Conservation (phyloP, 2,888 invertebrate genomes). For the Callyntrura guangdongensis region DNA sequence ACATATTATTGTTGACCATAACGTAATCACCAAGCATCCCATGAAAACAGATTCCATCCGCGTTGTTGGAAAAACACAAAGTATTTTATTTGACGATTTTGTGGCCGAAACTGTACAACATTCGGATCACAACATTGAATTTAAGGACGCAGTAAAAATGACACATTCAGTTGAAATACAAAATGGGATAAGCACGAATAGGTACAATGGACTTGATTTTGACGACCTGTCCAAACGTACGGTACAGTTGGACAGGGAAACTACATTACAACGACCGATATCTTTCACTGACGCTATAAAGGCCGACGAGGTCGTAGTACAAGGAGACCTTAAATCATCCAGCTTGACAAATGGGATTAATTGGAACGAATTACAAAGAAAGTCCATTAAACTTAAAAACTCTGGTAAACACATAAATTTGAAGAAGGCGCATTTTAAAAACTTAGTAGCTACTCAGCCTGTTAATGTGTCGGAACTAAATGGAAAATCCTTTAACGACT, state of each 20-base stretch:
- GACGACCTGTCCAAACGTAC: slow-evolving; percentile 8
- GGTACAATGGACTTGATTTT: slow-evolving; percentile 64
- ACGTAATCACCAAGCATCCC: slow-evolving; percentile 33
- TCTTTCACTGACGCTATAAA: slow-evolving; percentile 8
- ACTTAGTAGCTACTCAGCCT: slow-evolving; percentile 21
- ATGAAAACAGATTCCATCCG: slow-evolving; percentile 45
- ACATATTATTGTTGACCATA: slow-evolving; percentile 59
- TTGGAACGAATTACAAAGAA: slow-evolving; percentile 60
- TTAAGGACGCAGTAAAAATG: slow-evolving; percentile 44
- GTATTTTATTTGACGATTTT: neutral
- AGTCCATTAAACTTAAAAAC: slow-evolving; percentile 70
- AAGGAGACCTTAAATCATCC: slow-evolving; percentile 42
- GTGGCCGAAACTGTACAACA: neutral
- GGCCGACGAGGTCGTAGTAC: slow-evolving; percentile 12
- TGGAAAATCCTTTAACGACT: slow-evolving; percentile 70
- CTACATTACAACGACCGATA: neutral
- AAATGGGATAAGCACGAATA: slow-evolving; percentile 39
- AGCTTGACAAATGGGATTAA: slow-evolving; percentile 55
- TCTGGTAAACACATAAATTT: neutral
- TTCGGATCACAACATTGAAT: slow-evolving; percentile 27
- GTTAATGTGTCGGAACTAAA: slow-evolving; percentile 68
- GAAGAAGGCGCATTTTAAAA: slow-evolving; percentile 56
- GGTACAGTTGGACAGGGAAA: neutral
- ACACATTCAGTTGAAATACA: slow-evolving; percentile 48
- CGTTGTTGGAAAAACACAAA: slow-evolving; percentile 60